Base-by-base conservation (phyloP, 1,140 invertebrate species). In the Trachymyrmex septentrionalis region DNA sequence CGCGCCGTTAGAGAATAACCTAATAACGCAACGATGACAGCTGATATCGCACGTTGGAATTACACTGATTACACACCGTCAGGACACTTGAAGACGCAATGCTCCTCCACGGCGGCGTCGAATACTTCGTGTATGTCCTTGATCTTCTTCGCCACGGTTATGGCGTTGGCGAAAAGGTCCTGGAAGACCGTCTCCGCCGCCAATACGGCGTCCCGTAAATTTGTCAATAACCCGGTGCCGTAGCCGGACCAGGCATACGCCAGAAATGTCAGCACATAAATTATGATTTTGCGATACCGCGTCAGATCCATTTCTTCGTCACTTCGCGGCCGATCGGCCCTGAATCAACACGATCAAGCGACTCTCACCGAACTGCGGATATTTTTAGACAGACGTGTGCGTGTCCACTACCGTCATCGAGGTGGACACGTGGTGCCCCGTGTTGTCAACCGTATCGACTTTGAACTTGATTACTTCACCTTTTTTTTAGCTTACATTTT, bases 81-180 rank as follows among this genome's bases (percentile, higher is more conserved):
- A 9, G 97, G 97, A 94, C 98, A 98, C 80, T 96, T 95, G 93
- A 96, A 98, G 48, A 97, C 94, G 91, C 98, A 98, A 67, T 97
- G 96, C 93, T 98, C 98, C 91, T 98, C 98, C 14, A 98, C 97
- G 16, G 98, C 97, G 5, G 97, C 97, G 94, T 98, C 97, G 82
- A 98, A 97, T 6, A 98, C 97, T 85, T 98, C 97, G 91, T 98
- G 97, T 57, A 98, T 96, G 6, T 96, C 97, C 90, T 96, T 96
- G 89, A 98, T 97, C 91, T 97, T 97, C 85, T 96, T 96, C 21
- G 96, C 97, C 7, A 98, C 96, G n/a, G 97, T 97, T 71, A 97
- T 97, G 9, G 97, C 96, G 94, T 98, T 98, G 86, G 96, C 95
- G 86, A 98, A 96, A 63, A 98, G 96, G 92, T 97, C 97, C 3